Conservation (phyloP, 1,140 invertebrate genomes). For the Monochamus saltuarius region DNA sequence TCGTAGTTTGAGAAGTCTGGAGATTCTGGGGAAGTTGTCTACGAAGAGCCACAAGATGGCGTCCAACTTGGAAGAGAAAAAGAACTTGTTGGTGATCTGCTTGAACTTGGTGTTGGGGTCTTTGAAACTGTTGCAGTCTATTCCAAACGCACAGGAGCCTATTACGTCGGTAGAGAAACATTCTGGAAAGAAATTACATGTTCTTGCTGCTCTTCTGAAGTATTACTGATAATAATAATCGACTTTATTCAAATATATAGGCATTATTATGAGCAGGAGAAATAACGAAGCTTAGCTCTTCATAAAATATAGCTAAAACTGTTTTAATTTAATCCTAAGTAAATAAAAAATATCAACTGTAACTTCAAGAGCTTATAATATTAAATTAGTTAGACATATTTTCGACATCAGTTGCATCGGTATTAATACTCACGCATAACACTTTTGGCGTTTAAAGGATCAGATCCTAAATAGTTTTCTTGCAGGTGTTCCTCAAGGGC, state of each 20-base stretch:
- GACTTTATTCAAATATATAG: no score
- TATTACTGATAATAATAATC: conserved; percentile 45
- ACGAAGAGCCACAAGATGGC: no score
- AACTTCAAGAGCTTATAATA: conserved; percentile 33
- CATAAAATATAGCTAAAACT: no score
- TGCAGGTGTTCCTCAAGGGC: conserved; percentile 48
- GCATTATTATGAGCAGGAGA: no score
- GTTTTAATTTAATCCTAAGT: no score
- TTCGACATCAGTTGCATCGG: no score
- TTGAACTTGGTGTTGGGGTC: conserved; percentile 49
- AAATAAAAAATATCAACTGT: conserved; percentile 43
- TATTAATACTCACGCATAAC: conserved; percentile 39
- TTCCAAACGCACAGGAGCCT: conserved; percentile 49
- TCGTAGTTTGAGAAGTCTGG: conserved; percentile 7
- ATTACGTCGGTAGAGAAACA: conserved; percentile 21
- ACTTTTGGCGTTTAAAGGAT: background rate
- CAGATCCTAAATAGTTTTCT: conserved; percentile 15
- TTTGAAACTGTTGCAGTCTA: conserved; percentile 44
- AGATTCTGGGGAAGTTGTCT: background rate
- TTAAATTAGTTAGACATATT: no score
- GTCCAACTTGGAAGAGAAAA: background rate
- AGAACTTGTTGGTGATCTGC: conserved; percentile 28
- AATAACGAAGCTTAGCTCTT: no score
- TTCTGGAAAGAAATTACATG: conserved; percentile 31
- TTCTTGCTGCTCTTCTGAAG: conserved; percentile 46